Evolutionary conservation across 2,113 vertebrate genomes (phyloP).

Genomic region (Tapirus terrestris): DNA sequence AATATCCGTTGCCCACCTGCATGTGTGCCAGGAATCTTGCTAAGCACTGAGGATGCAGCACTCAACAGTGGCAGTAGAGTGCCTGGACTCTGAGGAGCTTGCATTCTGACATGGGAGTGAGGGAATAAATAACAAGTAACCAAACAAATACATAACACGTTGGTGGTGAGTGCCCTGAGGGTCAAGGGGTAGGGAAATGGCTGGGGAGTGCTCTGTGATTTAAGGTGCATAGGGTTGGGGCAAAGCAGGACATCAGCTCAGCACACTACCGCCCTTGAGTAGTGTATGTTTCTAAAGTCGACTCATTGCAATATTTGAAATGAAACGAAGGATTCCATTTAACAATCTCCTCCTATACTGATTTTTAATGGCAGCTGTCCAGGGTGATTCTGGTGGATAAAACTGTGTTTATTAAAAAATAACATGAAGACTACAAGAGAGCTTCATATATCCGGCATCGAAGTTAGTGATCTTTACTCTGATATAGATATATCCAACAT

Average conservation of each 20-base stretch:
- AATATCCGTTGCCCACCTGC: not conserved
- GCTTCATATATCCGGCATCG: not conserved
- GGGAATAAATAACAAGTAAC: not conserved
- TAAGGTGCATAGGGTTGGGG: accelerated
- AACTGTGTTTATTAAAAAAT: slow-evolving; percentile 15
- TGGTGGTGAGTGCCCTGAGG: not conserved
- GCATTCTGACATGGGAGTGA: not conserved
- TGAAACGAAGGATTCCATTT: slow-evolving; percentile 2
- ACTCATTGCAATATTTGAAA: slow-evolving; percentile 10
- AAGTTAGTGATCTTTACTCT: not conserved
- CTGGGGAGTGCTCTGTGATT: not conserved
- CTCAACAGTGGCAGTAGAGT: not conserved
- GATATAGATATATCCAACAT: not conserved
- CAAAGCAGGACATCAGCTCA: not conserved
- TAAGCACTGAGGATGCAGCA: not conserved
- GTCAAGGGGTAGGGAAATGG: accelerated
- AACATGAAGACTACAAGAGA: not conserved
- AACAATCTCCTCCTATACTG: not conserved
- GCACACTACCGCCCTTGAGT: too few relatives aligned
- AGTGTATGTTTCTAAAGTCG: not conserved
- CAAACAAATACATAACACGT: not conserved
- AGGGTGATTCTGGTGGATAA: not conserved
- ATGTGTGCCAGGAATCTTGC: not conserved
- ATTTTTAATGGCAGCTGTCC: not conserved
- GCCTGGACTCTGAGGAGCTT: not conserved